Conservation (phyloP, 2,888 invertebrate species). For the Drosophila mayaguana region DNA sequence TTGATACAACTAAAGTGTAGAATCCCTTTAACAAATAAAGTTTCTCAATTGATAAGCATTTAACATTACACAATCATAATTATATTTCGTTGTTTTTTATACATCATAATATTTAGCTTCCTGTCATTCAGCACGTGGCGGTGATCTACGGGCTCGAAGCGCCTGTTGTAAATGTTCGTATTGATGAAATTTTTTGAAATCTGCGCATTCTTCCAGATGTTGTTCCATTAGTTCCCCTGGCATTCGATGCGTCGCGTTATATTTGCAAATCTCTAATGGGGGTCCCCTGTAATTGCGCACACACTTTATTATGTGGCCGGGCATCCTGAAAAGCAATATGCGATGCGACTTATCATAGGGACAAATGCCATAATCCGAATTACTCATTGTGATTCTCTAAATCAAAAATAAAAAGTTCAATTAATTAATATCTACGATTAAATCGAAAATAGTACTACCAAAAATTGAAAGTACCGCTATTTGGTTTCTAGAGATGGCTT, state of each 20-base stretch:
- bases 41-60: constrained; percentile 1
- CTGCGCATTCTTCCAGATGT: constrained; percentile 75
- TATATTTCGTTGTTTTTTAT: neutral
- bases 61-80: no score
- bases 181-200: constrained; percentile 61
- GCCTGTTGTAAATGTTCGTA: constrained; percentile 53
- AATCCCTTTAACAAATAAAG: constrained; percentile 2
- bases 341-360: constrained; percentile 61
- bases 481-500: constrained; percentile 8
- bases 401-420: neutral
- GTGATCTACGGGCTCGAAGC: constrained; percentile 8
- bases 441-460: no score
- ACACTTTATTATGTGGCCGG: constrained; percentile 64
- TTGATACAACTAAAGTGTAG: constrained; percentile 12
- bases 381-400: constrained; percentile 34
- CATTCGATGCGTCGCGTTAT: constrained; percentile 83
- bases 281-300: constrained; percentile 59
- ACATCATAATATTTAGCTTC: neutral
- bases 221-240: constrained; percentile 64
- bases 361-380: constrained; percentile 46
- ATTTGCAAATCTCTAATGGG: constrained; percentile 79
- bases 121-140: constrained; percentile 1
- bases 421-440: neutral
- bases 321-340: constrained; percentile 50
- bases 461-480: constrained; percentile 47